Percentiles rank a stretch among this genome's conserved stretches.
Evolutionary conservation across 2,797 vertebrate genomes (phyloP).

Genomic region (Crypturellus tataupa): DNA sequence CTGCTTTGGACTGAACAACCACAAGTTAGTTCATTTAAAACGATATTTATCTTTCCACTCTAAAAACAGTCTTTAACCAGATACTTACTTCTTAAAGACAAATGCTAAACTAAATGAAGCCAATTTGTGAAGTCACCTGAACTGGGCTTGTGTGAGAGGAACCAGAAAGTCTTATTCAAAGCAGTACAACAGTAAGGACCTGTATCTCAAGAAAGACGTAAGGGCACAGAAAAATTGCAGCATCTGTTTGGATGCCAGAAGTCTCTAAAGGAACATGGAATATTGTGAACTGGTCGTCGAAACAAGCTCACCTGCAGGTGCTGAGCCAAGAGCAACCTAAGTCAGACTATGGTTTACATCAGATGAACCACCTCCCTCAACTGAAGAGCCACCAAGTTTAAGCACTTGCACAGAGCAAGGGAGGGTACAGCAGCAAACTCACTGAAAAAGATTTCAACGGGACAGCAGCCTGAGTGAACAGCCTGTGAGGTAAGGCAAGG

Average conservation of each 20-base stretch:
- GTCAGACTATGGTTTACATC: neutral
- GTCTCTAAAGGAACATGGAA: neutral
- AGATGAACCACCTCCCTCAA: neutral
- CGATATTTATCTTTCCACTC: neutral
- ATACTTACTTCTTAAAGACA: neutral
- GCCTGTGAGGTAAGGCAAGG: neutral
- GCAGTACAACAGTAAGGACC: neutral
- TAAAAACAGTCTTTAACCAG: neutral
- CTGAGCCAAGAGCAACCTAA: neutral
- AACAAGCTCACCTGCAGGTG: neutral
- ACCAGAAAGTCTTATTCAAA: neutral
- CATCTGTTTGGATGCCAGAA: neutral
- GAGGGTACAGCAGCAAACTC: neutral
- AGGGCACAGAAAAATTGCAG: neutral
- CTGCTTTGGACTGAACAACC: neutral
- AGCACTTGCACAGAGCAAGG: neutral
- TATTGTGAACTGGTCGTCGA: neutral
- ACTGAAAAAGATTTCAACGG: no score
- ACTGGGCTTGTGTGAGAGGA: neutral
- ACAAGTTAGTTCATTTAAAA: neutral
- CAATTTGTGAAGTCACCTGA: neutral
- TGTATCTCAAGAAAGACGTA: neutral
- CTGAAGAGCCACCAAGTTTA: neutral
- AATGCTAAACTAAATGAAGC: neutral
- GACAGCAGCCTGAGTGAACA: neutral